Percentiles rank a stretch among this genome's conserved stretches.
Conservation (phyloP, 2,113 vertebrate genomes). For the Colossoma macropomum region DNA sequence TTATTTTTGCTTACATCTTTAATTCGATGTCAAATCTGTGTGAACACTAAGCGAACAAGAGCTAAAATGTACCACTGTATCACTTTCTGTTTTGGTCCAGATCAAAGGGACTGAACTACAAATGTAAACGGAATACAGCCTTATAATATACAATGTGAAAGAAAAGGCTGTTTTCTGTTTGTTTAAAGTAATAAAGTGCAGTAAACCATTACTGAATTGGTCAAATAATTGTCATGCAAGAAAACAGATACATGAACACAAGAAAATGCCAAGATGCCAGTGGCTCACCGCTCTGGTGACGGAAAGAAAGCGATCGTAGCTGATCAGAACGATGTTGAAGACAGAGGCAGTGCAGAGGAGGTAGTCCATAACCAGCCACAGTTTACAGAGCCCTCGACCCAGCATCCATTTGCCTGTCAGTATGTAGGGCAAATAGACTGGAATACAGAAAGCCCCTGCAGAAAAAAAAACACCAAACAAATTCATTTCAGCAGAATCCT, state of each 20-base stretch:
- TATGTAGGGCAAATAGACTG: constrained; percentile 86
- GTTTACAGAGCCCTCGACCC: constrained; percentile 79
- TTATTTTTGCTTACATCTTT: no score
- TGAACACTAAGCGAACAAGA: no score
- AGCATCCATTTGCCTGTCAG: constrained; percentile 78
- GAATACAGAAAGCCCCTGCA: constrained; percentile 84
- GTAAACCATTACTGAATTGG: no score
- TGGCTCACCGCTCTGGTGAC: constrained; percentile 89
- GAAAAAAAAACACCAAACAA: constrained; percentile 11
- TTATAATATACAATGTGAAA: no score
- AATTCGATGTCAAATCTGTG: no score
- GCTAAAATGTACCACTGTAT: no score
- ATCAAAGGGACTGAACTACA: no score
- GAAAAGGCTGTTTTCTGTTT: no score
- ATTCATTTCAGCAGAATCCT: neutral
- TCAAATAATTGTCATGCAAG: no score
- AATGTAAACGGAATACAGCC: no score
- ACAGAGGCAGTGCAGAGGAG: constrained; percentile 86
- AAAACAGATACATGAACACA: neutral
- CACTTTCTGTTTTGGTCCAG: no score
- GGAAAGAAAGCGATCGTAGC: constrained; percentile 89
- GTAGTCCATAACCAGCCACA: constrained; percentile 88
- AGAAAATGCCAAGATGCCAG: neutral
- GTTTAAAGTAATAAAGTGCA: no score
- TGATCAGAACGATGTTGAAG: constrained; percentile 91